Percentiles rank a stretch among this genome's conserved stretches.
These are phyloP conservation scores for Onychostruthus taczanowskii DNA, from an alignment of 2,113 vertebrate species.

Conservation along the genomic window DNA sequence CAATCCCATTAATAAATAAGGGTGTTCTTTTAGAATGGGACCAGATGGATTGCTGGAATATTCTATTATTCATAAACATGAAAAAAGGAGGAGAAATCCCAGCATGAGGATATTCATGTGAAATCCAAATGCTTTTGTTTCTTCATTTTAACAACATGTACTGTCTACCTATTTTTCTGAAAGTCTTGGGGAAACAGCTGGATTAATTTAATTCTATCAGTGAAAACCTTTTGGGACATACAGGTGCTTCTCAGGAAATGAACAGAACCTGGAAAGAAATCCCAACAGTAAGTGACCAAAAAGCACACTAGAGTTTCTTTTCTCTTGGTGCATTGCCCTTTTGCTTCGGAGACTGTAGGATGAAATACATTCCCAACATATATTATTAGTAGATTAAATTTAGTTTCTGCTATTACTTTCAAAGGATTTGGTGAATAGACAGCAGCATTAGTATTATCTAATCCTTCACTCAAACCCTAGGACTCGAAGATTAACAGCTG, in stretches of 20 bases:
- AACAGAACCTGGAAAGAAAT: not conserved
- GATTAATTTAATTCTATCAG: not conserved
- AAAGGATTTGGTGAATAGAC: slow-evolving; percentile 39
- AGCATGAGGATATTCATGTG: not conserved
- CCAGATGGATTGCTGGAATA: not conserved
- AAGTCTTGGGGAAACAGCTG: not conserved
- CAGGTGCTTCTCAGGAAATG: not conserved
- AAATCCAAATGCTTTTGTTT: not conserved
- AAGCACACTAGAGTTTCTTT: not conserved
- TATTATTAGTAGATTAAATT: slow-evolving; percentile 24
- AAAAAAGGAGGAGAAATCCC: not conserved
- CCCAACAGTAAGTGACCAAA: not conserved
- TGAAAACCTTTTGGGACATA: not conserved
- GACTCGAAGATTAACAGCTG: slow-evolving; percentile 44
- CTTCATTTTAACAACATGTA: not conserved
- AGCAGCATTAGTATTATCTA: slow-evolving; percentile 7
- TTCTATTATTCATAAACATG: not conserved
- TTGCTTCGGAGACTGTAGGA: not conserved
- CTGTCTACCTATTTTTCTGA: not conserved
- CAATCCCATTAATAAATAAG: not conserved
- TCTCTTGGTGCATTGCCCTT: not conserved
- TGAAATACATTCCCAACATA: slow-evolving; percentile 7
- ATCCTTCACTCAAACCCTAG: slow-evolving; percentile 3
- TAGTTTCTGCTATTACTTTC: slow-evolving; percentile 32
- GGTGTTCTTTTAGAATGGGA: not conserved